Evolutionary conservation across 2,888 invertebrate species (phyloP).

Genomic region (Stenchaetothrips biformis): DNA sequence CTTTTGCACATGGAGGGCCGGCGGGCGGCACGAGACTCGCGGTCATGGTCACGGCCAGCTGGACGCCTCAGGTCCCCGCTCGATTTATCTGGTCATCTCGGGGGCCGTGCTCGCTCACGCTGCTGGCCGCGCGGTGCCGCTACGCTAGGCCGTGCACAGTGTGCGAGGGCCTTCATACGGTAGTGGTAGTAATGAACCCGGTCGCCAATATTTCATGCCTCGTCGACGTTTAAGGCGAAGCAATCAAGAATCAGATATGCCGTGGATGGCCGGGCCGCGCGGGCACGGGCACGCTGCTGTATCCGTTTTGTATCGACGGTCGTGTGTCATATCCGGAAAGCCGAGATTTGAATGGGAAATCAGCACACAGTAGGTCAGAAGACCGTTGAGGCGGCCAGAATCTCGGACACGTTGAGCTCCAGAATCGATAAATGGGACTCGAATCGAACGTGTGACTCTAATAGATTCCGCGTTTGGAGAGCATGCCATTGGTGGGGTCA

Average conservation of each 20-base stretch:
- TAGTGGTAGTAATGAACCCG: neutral
- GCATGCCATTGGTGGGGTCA: too few relatives aligned
- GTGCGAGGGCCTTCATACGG: neutral
- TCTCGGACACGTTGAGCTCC: too few relatives aligned
- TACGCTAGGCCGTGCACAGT: neutral
- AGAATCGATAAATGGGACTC: too few relatives aligned
- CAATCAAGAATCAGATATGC: neutral
- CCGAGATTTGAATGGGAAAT: too few relatives aligned
- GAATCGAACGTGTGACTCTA: too few relatives aligned
- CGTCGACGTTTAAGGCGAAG: neutral
- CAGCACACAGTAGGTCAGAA: too few relatives aligned
- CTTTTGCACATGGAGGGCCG: too few relatives aligned
- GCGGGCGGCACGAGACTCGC: neutral
- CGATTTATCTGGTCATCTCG: neutral
- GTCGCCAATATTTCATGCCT: slow-evolving; percentile 2
- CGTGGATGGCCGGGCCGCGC: too few relatives aligned
- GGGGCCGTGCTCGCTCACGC: neutral
- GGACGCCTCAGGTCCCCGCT: neutral
- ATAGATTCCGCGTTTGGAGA: too few relatives aligned
- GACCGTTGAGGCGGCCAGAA: too few relatives aligned
- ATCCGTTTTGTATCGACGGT: neutral
- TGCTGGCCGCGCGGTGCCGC: neutral
- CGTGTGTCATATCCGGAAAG: too few relatives aligned
- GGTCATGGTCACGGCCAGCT: neutral
- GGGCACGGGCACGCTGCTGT: too few relatives aligned